Conservation (phyloP, 2,888 invertebrate genomes). For the Trichopoda pennipes region DNA sequence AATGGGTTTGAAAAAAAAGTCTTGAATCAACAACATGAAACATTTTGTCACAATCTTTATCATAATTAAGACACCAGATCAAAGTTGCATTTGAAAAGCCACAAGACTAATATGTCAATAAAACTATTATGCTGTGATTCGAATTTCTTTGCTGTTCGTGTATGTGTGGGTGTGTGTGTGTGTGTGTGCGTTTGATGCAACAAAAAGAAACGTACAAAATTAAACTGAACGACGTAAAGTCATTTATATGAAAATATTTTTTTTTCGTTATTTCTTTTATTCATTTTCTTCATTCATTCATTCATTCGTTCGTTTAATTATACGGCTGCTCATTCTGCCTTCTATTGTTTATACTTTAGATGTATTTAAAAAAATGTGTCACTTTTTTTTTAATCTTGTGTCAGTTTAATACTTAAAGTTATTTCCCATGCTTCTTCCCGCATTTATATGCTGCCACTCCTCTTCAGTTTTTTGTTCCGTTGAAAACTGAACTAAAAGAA, state of each 20-base stretch:
- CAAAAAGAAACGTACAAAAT: not conserved
- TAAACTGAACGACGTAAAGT: constrained; percentile 6
- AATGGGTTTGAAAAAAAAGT: too few relatives aligned
- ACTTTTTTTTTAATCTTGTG: constrained; percentile 44
- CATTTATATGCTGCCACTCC: not conserved
- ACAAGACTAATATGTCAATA: constrained; percentile 36
- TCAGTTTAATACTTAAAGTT: constrained; percentile 50
- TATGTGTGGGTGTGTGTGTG: not conserved
- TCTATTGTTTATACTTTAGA: constrained; percentile 18
- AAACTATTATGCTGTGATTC: constrained; percentile 10
- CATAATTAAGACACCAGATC: constrained; percentile 1
- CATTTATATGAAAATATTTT: not conserved
- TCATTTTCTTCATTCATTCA: constrained; percentile 4
- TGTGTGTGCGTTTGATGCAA: not conserved
- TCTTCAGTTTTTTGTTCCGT: constrained; percentile 16
- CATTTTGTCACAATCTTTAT: constrained; percentile 10
- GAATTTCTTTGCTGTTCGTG: not conserved
- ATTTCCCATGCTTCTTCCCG: constrained; percentile 11
- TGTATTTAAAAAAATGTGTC: constrained; percentile 13
- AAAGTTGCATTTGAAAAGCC: constrained; percentile 20
- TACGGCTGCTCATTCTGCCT: constrained; percentile 43
- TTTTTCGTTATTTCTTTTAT: constrained; percentile 9
- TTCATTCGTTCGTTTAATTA: constrained; percentile 34
- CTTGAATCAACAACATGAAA: not conserved
- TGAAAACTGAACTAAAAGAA: not conserved